Evolutionary conservation across 2,888 invertebrate genomes (phyloP), one percentile per base, ranked within the genome.

Genomic region (Chrysomela aeneicollis): DNA sequence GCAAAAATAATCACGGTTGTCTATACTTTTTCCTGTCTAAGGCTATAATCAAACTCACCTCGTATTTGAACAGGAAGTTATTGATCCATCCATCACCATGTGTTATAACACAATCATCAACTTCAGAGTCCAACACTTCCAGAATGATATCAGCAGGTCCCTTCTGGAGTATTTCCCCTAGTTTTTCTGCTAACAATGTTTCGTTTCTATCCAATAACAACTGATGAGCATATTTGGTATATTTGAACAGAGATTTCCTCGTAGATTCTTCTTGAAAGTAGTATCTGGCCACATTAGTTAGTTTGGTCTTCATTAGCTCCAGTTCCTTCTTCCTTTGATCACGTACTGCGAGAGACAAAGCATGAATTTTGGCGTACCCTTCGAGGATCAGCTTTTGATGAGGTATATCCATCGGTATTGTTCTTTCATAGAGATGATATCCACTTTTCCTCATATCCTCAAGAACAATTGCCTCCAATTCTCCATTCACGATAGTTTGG

Each of bases 321-420:
- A 66, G 59, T 26, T 64, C 63, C 12, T 58, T 57, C 1, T 68
- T 57, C 15, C 64, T 65, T 37, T 59, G 62, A 10, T 62, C 37
- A 17, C 59, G 50, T 0, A 71, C 21, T 12, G 71, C 72, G 17
- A 72, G 69, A 18, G 71, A 73, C n/a, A 71, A 5, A 18, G 71
- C 72, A 35, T 73, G 73, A 32, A 69, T 64, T 52, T 69, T 68
- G 35, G 67, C 72, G 9, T 70, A 71, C 21, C 62, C 55, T 55
- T 59, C 64, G 9, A 69, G 30, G 12, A 66, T 61, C 22, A 66
- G 1, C 47, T 68, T 63, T 3, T 65, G 59, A 46, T 73, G 69
- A 15, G 62, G 30, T 22, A 64, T 10, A n/a, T 63, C 61, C 60
- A 72, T 65, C 1, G 66, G 53, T 49, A 32, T 30, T 15, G 53